A percentile compares a stretch with the other conserved stretches of the same genome.
These are phyloP conservation scores for Habrosyne pyritoides DNA, from an alignment of 2,888 invertebrate genomes.

Conservation along the genomic window DNA sequence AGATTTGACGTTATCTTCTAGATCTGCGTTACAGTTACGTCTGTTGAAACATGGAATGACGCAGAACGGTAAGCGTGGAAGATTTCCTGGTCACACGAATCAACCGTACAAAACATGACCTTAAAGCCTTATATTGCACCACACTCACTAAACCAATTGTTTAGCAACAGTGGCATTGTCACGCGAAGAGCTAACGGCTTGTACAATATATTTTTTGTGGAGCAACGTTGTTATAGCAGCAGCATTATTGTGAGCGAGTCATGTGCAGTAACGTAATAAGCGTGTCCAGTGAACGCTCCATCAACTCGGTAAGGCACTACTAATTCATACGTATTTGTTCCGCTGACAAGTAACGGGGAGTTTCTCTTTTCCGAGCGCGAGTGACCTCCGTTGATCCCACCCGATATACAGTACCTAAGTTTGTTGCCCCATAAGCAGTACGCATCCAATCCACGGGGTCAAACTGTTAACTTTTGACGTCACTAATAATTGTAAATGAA, in stretches of 20 bases:
- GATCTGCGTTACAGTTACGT: conserved; percentile 12
- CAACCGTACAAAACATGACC: conserved; percentile 25
- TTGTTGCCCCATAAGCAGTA: conserved; percentile 21
- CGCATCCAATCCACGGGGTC: conserved; percentile 22
- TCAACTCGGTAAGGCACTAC: conserved; percentile 37
- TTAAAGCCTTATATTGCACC: conserved; percentile 21
- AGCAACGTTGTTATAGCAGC: conserved; percentile 44
- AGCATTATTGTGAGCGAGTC: conserved; percentile 46
- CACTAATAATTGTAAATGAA: conserved; percentile 1
- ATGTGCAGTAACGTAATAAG: conserved; percentile 29
- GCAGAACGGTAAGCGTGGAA: conserved; percentile 22
- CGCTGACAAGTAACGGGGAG: conserved; percentile 41
- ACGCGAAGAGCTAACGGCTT: conserved; percentile 33
- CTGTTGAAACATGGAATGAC: conserved; percentile 18
- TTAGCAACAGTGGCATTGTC: conserved; percentile 25
- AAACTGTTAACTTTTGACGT: conserved; percentile 16
- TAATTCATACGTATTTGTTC: conserved; percentile 53
- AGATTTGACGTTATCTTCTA: background rate
- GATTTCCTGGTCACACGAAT: conserved; percentile 15
- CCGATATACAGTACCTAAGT: conserved; percentile 16
- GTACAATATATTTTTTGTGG: conserved; percentile 31
- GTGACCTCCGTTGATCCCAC: conserved; percentile 35
- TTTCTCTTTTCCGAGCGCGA: conserved; percentile 43
- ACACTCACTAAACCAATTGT: conserved; percentile 16
- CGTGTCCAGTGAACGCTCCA: conserved; percentile 34